Percentiles rank a stretch among this genome's conserved stretches.
Evolutionary conservation across 1,140 invertebrate genomes (phyloP).

Genomic region (Zaprionus lachaisei): DNA sequence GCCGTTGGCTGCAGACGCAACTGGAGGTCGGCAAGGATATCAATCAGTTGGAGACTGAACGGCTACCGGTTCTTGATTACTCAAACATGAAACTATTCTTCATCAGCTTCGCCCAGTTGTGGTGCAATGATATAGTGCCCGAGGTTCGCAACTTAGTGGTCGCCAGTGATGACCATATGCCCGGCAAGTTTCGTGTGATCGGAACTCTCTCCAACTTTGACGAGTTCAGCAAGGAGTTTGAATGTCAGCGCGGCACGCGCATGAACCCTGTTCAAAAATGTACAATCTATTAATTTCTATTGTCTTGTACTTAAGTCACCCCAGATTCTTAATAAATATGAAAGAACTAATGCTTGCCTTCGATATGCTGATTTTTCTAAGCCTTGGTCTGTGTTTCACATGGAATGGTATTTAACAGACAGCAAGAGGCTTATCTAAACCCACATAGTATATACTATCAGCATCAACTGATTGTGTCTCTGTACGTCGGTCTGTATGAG

Average conservation of each 20-base stretch:
- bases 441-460: too few relatives aligned
- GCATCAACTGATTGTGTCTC: too few relatives aligned
- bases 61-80: constrained; percentile 85
- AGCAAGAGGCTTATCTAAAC: too few relatives aligned
- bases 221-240: constrained; percentile 88
- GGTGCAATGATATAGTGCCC: not conserved
- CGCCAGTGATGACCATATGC: not conserved
- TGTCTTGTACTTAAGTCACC: not conserved
- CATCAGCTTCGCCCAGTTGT: constrained; percentile 88
- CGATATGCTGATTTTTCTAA: too few relatives aligned
- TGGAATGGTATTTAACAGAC: too few relatives aligned
- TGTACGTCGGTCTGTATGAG: too few relatives aligned
- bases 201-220: constrained; percentile 88
- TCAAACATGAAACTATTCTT: constrained; percentile 90
- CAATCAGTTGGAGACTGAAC: constrained; percentile 77
- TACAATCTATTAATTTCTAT: not conserved
- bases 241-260: constrained; percentile 82
- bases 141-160: not conserved
- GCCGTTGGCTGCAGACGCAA: constrained; percentile 85
- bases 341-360: too few relatives aligned
- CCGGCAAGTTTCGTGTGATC: constrained; percentile 41
- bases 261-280: not conserved
- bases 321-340: too few relatives aligned
- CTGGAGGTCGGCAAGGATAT: not conserved
- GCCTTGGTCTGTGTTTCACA: too few relatives aligned